A percentile compares a stretch with the other conserved stretches of the same genome.
These are phyloP conservation scores for Antechinus flavipes DNA, from an alignment of 2,113 vertebrate genomes.

Conservation along the genomic window DNA sequence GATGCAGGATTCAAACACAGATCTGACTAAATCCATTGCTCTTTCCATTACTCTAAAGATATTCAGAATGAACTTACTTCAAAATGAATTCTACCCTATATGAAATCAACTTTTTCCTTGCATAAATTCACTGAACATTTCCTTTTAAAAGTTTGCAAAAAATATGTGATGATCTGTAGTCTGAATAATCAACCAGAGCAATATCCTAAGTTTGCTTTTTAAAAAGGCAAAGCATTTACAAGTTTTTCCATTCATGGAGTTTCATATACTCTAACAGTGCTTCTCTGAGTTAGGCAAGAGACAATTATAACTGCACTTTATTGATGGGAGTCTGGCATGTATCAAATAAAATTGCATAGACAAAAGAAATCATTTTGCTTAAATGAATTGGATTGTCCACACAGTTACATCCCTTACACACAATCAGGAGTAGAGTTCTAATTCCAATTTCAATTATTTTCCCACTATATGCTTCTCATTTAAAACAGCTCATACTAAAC, in stretches of 20 bases:
- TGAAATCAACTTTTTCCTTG: neutral
- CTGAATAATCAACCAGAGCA: neutral
- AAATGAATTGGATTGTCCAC: neutral
- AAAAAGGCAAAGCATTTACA: neutral
- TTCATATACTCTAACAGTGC: neutral
- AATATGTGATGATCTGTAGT: neutral
- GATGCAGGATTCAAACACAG: neutral
- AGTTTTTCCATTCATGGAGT: neutral
- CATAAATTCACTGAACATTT: neutral
- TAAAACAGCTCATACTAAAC: neutral
- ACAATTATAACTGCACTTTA: neutral
- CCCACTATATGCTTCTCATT: neutral
- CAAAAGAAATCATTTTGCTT: neutral
- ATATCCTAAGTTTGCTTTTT: neutral
- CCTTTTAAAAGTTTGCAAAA: neutral
- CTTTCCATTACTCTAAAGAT: neutral
- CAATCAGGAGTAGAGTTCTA: neutral
- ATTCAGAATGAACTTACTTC: neutral
- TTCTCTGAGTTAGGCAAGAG: neutral
- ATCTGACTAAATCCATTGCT: neutral
- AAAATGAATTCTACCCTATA: neutral
- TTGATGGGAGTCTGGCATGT: neutral
- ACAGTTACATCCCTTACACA: neutral
- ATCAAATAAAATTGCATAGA: neutral
- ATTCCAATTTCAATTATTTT: neutral